These are phyloP conservation scores for Polypedilum vanderplanki DNA, from an alignment of 1,140 invertebrate genomes.

Conservation along the genomic window DNA sequence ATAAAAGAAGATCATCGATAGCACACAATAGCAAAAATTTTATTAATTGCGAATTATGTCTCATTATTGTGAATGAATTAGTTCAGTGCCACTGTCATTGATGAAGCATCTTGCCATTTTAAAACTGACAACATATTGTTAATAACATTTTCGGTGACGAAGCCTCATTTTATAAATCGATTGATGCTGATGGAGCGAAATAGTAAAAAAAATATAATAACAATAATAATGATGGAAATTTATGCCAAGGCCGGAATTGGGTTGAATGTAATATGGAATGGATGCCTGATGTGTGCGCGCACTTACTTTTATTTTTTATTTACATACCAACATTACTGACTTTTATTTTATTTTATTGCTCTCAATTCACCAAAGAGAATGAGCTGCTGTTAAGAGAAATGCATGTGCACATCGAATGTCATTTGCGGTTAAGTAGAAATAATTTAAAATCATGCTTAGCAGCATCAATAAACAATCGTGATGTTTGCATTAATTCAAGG, in stretches of 20 bases:
- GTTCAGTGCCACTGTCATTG: slow-evolving; percentile 3
- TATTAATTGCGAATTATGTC: no score
- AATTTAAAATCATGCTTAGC: no score
- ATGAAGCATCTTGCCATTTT: neutral
- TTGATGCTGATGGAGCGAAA: neutral
- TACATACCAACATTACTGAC: neutral
- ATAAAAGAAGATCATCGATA: no score
- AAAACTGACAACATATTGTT: neutral
- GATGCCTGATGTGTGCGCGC: slow-evolving; percentile 2
- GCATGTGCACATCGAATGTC: no score
- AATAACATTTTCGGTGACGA: neutral
- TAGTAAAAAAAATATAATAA: neutral
- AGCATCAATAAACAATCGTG: no score
- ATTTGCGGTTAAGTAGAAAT: no score
- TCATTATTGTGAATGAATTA: neutral
- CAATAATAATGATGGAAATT: neutral
- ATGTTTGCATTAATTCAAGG: no score
- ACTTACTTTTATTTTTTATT: neutral
- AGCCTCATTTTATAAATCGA: neutral
- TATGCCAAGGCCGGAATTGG: neutral
- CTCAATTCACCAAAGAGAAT: neutral
- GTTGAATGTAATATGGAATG: neutral
- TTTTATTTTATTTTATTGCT: slow-evolving; percentile 12
- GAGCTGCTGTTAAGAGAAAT: no score
- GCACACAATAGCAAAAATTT: no score